Evolutionary conservation across 1,140 invertebrate genomes (phyloP), one percentile per base, ranked within the genome.

Genomic region (Brachionus plicatilis): DNA sequence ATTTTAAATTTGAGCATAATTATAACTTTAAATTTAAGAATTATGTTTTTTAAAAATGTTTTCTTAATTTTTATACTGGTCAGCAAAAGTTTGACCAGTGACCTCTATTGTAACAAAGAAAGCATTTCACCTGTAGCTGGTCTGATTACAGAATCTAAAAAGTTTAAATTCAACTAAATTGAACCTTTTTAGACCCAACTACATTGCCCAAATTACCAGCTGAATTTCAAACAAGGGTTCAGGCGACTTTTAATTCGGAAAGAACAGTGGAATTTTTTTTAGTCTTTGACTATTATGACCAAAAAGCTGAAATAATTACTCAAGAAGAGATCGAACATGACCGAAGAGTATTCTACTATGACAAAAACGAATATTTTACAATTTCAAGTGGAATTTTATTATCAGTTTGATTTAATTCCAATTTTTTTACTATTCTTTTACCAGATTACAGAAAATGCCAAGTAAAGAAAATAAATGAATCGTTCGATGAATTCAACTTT

Each of bases 191-290:
- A 82, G 79, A 82, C 65, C 79, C 79, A 24, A 65, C 17, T 20
- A 43, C 17, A 65, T 41, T 82, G 12, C 79, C 79, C 4, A 65
- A 27, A 27, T 37, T 82, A 11, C 53, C 79, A 11, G 12, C 9
- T 45, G 79, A 82, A 29, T 82, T 82, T 82, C 79, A 82, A 82
- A 82, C 79, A 43, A 43, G 50, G 53, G 65, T 82, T 27, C 79
- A 82, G 60, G 79, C 65, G 12, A 24, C 53, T 8, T 60, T 82
- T 65, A 65, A 41, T 65, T 11, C 11, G 1, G 37, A 82, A 33
- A 60, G 41, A 20, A 68, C 79, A 43, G 53, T 68, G 45, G 79
- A 82, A 24, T 60, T 68, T 47, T 24, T 82, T 47, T 14, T 82
- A 14, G 9, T 45, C 12, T 82, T 65, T 29, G 79, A 82, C 45